Conservation (phyloP, 2,113 vertebrate genomes). For the Oophaga pumilio region DNA sequence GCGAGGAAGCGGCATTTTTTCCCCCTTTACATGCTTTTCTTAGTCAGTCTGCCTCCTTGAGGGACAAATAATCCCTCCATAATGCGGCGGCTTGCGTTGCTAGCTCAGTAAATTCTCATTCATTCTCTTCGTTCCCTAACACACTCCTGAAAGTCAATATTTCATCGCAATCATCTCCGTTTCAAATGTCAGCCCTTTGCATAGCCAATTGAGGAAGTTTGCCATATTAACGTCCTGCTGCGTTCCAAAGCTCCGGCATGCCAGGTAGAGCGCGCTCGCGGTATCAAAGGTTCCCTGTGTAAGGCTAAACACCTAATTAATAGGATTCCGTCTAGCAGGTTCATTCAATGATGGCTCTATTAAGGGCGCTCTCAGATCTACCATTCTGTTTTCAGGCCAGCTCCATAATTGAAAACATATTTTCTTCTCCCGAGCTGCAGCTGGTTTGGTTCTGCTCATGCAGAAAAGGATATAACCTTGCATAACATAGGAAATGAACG, state of each 20-base stretch:
- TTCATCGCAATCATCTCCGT: slow-evolving; percentile 37
- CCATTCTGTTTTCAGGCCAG: slow-evolving; percentile 75
- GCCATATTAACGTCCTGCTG: slow-evolving; percentile 51
- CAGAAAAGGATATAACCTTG: slow-evolving; percentile 87
- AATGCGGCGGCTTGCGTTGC: slow-evolving; percentile 2
- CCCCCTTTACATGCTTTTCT: slow-evolving; percentile 27
- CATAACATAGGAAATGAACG: slow-evolving; percentile 87
- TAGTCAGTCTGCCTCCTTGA: background rate
- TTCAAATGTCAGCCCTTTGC: slow-evolving; percentile 53
- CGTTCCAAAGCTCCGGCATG: slow-evolving; percentile 52
- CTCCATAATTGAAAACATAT: slow-evolving; percentile 83
- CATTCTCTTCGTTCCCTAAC: slow-evolving; percentile 18
- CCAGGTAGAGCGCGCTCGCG: slow-evolving; percentile 51
- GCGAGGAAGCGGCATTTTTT: slow-evolving; percentile 3
- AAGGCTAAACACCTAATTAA: slow-evolving; percentile 65
- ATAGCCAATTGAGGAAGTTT: slow-evolving; percentile 51
- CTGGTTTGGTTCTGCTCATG: slow-evolving; percentile 85
- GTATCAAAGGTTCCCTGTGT: slow-evolving; percentile 62
- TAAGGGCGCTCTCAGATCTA: slow-evolving; percentile 72
- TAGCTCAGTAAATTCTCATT: slow-evolving; percentile 28
- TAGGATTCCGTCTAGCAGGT: slow-evolving; percentile 67
- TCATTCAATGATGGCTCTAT: slow-evolving; percentile 78
- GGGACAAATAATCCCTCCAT: slow-evolving; percentile 39
- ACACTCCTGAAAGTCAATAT: slow-evolving; percentile 35
- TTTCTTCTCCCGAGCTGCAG: slow-evolving; percentile 80